These are phyloP conservation scores for Psammodynastes pulverulentus DNA, from an alignment of 2,113 vertebrate species.

Conservation along the genomic window DNA sequence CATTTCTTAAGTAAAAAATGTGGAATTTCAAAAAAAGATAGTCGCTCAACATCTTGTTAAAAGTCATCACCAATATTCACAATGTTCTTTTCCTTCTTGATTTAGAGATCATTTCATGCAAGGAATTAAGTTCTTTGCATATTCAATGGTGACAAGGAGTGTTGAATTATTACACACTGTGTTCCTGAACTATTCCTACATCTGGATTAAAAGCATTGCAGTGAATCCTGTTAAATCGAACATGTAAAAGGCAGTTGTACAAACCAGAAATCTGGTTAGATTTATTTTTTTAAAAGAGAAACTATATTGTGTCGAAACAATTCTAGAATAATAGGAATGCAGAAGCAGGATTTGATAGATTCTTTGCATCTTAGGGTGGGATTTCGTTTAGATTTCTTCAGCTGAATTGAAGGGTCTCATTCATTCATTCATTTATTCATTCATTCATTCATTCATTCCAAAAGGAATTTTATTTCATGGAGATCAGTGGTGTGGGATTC, in stretches of 20 bases:
- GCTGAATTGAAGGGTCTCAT: not conserved
- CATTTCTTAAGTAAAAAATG: not conserved
- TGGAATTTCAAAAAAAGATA: not conserved
- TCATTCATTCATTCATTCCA: not conserved
- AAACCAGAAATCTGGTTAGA: not conserved
- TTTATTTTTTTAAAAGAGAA: not conserved
- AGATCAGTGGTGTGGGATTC: too few relatives aligned
- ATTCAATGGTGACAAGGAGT: not conserved
- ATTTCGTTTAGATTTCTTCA: not conserved
- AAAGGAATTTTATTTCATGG: not conserved
- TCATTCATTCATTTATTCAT: not conserved
- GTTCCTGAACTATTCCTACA: not conserved
- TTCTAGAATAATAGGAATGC: not conserved
- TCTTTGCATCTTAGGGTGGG: not conserved
- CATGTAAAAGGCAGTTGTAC: not conserved
- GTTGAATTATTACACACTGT: not conserved
- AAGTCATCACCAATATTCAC: not conserved
- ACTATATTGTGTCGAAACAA: not conserved
- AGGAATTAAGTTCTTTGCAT: not conserved
- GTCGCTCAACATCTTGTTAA: not conserved
- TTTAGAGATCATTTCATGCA: not conserved
- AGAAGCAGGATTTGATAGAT: not conserved
- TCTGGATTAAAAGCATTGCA: not conserved
- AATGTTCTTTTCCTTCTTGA: not conserved
- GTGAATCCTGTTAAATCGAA: not conserved